Evolutionary conservation across 2,888 invertebrate species (phyloP).

Genomic region (Tinea pellionella): DNA sequence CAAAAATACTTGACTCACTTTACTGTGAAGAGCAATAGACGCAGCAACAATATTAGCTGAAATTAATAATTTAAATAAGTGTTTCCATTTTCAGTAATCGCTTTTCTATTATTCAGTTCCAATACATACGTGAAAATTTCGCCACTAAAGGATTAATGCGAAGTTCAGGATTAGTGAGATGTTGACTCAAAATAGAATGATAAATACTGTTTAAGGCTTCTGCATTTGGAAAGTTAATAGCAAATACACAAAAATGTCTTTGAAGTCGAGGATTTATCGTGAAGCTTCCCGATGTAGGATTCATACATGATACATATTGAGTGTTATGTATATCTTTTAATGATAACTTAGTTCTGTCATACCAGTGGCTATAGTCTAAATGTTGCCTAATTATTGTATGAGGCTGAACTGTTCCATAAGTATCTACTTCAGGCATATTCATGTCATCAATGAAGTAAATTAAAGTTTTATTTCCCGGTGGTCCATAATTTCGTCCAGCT

Average conservation of each 20-base stretch:
- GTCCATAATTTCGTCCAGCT: slow-evolving; percentile 94
- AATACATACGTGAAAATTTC: slow-evolving; percentile 67
- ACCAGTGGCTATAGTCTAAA: slow-evolving; percentile 96
- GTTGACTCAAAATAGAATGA: slow-evolving; percentile 87
- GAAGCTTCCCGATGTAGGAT: slow-evolving; percentile 97
- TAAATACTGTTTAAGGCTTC: slow-evolving; percentile 92
- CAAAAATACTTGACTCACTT: slow-evolving; percentile 87
- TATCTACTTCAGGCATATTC: slow-evolving; percentile 95
- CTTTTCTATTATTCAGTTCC: background rate
- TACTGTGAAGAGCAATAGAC: slow-evolving; percentile 86
- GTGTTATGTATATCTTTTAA: slow-evolving; percentile 97
- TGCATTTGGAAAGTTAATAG: slow-evolving; percentile 82
- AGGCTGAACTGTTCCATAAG: slow-evolving; percentile 95
- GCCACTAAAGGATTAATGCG: slow-evolving; percentile 78
- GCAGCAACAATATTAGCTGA: slow-evolving; percentile 79
- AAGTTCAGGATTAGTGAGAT: slow-evolving; percentile 83
- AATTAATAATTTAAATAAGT: slow-evolving; percentile 19
- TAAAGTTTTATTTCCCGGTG: slow-evolving; percentile 92
- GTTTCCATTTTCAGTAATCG: background rate
- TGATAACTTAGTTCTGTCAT: slow-evolving; percentile 83
- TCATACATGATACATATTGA: slow-evolving; percentile 97
- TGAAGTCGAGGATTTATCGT: slow-evolving; percentile 95
- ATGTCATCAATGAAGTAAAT: slow-evolving; percentile 97
- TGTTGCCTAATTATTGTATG: slow-evolving; percentile 96
- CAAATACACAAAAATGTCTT: slow-evolving; percentile 89